Evolutionary conservation across 2,113 vertebrate species (phyloP).

Genomic region (Xerus inauris): DNA sequence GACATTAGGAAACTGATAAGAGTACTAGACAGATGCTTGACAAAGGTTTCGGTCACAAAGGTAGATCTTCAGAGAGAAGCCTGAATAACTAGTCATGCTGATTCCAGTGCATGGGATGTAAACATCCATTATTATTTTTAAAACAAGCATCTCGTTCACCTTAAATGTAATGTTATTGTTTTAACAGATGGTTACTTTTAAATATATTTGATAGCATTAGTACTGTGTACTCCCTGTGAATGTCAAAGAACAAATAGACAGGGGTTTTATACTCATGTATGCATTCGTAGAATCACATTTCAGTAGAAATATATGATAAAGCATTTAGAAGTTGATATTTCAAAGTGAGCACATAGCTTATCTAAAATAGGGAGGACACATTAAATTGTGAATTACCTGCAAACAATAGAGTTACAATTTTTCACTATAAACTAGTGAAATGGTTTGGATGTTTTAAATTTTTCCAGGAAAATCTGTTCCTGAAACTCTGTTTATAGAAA

Average conservation of each 20-base stretch:
- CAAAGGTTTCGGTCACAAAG: background rate
- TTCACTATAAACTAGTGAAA: background rate
- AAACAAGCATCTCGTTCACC: background rate
- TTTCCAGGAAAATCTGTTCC: background rate
- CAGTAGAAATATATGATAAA: background rate
- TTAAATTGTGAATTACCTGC: background rate
- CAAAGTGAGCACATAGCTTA: background rate
- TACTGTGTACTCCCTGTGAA: background rate
- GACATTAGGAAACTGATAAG: background rate
- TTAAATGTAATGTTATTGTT: background rate
- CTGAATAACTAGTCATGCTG: background rate
- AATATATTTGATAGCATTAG: constrained; percentile 32
- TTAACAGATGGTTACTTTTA: background rate
- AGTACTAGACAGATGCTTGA: background rate
- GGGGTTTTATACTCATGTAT: background rate
- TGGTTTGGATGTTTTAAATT: background rate
- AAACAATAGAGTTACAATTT: background rate
- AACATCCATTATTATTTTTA: background rate
- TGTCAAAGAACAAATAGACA: constrained; percentile 14
- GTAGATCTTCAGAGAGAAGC: background rate
- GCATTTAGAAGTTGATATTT: constrained; percentile 6
- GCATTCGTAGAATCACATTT: constrained; percentile 22
- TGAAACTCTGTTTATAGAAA: constrained; percentile 43
- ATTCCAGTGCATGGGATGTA: background rate
- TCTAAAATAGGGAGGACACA: background rate